These are phyloP conservation scores for Sinopyrophorus schimmeli DNA, from an alignment of 2,888 invertebrate species.

Conservation along the genomic window DNA sequence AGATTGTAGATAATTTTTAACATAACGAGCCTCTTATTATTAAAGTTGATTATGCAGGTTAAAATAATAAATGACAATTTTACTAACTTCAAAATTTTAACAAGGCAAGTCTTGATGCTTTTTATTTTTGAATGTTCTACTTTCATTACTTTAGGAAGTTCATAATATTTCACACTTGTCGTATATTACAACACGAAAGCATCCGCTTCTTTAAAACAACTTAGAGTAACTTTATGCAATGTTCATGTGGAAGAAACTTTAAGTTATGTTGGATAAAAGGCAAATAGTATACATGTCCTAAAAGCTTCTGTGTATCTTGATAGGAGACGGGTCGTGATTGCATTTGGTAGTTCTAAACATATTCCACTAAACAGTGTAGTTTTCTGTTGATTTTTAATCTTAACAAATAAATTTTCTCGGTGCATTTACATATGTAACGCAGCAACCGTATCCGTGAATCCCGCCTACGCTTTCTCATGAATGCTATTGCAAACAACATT, in stretches of 20 bases:
- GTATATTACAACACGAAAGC: no score
- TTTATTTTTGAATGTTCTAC: no score
- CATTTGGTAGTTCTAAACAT: conserved; percentile 42
- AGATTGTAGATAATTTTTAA: no score
- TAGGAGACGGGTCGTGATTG: conserved; percentile 41
- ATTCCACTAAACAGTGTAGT: conserved; percentile 40
- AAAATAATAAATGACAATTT: no score
- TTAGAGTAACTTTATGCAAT: no score
- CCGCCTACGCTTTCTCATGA: conserved; percentile 30
- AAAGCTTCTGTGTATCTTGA: conserved; percentile 40
- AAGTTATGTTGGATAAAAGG: background rate
- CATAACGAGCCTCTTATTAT: no score
- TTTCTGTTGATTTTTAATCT: conserved; percentile 39
- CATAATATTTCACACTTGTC: no score
- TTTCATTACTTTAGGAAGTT: no score
- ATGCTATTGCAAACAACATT: conserved; percentile 28
- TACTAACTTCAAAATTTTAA: no score
- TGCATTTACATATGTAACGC: conserved; percentile 31
- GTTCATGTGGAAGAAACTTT: background rate
- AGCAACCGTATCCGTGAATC: conserved; percentile 26
- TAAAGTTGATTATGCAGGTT: no score
- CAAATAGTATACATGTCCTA: conserved; percentile 39
- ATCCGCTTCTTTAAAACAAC: no score
- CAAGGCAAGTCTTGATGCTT: no score
- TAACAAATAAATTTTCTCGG: conserved; percentile 35